Evolutionary conservation across 92 coral and sea anemone species (phyloP).

Genomic region (Paragorgia papillata): DNA sequence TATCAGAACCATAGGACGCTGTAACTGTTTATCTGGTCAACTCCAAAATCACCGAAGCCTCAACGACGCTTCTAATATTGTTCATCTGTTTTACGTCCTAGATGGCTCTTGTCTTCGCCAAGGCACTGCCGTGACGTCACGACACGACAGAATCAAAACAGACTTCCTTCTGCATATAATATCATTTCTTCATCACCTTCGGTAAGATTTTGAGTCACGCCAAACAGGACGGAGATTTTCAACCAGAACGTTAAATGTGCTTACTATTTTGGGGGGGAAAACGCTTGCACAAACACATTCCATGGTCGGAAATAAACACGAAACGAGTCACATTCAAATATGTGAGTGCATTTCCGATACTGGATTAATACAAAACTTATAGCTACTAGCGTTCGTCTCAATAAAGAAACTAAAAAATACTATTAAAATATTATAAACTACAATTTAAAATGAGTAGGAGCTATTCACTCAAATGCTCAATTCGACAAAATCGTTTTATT

Average conservation of each 20-base stretch:
- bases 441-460: too few species aligned
- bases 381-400: too few species aligned
- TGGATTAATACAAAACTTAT: too few species aligned
- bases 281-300: not conserved
- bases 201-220: not conserved
- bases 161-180: conserved; percentile 30
- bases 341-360: too few species aligned
- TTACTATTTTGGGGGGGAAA: not conserved
- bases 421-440: too few species aligned
- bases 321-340: too few species aligned
- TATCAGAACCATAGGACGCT: conserved; percentile 32
- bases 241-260: not conserved
- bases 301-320: too few species aligned
- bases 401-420: too few species aligned
- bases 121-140: conserved; percentile 40
- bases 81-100: conserved; percentile 44
- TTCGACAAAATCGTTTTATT: too few species aligned
- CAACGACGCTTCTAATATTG: conserved; percentile 39
- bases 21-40: conserved; percentile 39
- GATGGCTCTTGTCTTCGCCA: conserved; percentile 41
- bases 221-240: not conserved
- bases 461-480: too few species aligned
- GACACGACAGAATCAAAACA: conserved; percentile 38
- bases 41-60: conserved; percentile 21
- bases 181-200: not conserved